Conservation (phyloP, 2,888 invertebrate species). For the Xanthia icteritia region DNA sequence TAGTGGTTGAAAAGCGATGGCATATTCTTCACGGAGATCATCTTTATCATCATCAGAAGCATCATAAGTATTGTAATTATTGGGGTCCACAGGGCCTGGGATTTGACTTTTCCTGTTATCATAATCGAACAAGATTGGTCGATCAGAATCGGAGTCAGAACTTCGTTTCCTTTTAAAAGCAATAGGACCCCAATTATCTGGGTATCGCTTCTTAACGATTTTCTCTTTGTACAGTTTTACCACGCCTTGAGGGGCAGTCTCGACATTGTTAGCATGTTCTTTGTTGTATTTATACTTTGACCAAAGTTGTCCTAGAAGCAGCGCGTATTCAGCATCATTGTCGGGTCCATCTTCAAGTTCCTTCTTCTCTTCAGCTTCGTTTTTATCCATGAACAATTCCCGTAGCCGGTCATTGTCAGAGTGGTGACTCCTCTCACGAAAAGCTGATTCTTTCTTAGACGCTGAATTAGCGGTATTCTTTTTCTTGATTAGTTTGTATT, state of each 20-base stretch:
- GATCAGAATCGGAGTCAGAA: slow-evolving; percentile 78
- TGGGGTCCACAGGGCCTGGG: slow-evolving; percentile 74
- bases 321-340: slow-evolving; percentile 89
- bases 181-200: slow-evolving; percentile 88
- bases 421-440: slow-evolving; percentile 85
- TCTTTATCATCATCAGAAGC: slow-evolving; percentile 84
- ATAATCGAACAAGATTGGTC: slow-evolving; percentile 76
- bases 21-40: slow-evolving; percentile 86
- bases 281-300: slow-evolving; percentile 89
- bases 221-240: slow-evolving; percentile 87
- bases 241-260: slow-evolving; percentile 83
- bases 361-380: slow-evolving; percentile 79
- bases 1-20: slow-evolving; percentile 87
- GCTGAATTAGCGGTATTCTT: slow-evolving; percentile 78
- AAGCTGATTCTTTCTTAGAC: slow-evolving; percentile 83
- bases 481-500: slow-evolving; percentile 90
- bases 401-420: slow-evolving; percentile 84
- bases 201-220: slow-evolving; percentile 85
- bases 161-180: slow-evolving; percentile 89
- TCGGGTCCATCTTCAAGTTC: slow-evolving; percentile 78
- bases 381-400: slow-evolving; percentile 83
- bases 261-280: slow-evolving; percentile 78
- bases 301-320: slow-evolving; percentile 90
- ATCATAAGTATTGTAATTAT: slow-evolving; percentile 83
- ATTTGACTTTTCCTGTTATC: slow-evolving; percentile 74